phyloP scores from a whole-genome alignment of 2,797 vertebrate species.

The Melanogrammus aeglefinus region DNA sequence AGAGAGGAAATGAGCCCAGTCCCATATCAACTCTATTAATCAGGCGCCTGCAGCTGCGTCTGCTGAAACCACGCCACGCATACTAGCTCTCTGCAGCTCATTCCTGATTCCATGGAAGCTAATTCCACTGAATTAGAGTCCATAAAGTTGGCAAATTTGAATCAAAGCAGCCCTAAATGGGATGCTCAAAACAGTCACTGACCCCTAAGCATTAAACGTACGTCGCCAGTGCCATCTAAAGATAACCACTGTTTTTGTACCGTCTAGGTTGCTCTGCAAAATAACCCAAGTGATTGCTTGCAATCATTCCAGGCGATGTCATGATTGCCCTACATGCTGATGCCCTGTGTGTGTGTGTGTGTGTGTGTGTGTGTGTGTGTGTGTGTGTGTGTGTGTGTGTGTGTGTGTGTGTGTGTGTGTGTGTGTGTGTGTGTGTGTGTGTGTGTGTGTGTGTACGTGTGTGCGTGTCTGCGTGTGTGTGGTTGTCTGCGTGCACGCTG shows the following conservation, averaged over 20 bases:
- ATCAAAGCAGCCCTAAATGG: neutral
- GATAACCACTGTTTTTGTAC: no score
- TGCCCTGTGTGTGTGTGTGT: neutral
- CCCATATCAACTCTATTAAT: neutral
- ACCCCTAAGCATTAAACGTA: no score
- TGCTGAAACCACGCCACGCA: neutral
- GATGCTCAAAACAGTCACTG: neutral
- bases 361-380: neutral
- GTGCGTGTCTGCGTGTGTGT: no score
- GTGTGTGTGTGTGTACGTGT: no score
- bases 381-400: no score
- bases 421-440: no score
- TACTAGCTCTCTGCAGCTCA: neutral
- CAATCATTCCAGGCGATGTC: neutral
- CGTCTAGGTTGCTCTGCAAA: no score
- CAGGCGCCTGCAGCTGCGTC: neutral
- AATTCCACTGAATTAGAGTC: no score
- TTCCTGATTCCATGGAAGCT: neutral
- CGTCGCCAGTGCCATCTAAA: no score
- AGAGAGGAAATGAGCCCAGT: no score
- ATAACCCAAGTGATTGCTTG: neutral
- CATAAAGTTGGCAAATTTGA: neutral
- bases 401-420: no score
- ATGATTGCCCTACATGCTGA: neutral
- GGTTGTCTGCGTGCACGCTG: no score